These are phyloP conservation scores for Ligdia adustata DNA, from an alignment of 2,888 invertebrate genomes.

Conservation along the genomic window DNA sequence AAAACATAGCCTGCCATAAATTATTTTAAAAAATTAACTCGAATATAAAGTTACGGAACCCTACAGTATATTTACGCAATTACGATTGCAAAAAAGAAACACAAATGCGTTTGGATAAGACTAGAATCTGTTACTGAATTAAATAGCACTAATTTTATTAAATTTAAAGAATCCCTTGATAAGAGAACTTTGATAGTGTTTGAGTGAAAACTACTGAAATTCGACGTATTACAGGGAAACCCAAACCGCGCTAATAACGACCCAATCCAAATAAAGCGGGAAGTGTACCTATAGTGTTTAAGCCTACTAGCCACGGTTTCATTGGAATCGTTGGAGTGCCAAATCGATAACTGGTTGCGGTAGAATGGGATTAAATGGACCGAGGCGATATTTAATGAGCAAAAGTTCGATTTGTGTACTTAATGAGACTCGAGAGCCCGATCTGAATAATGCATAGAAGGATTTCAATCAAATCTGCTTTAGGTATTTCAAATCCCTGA, in stretches of 20 bases:
- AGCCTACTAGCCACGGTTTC: conserved; percentile 9
- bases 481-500: background rate
- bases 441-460: too few relatives aligned
- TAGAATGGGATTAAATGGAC: conserved; percentile 8
- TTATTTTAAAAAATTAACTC: too few relatives aligned
- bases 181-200: too few relatives aligned
- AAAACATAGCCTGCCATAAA: too few relatives aligned
- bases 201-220: too few relatives aligned
- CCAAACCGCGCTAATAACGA: conserved; percentile 30
- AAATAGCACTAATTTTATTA: too few relatives aligned
- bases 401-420: conserved; percentile 6
- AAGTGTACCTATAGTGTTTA: conserved; percentile 1
- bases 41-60: too few relatives aligned
- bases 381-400: conserved; percentile 9
- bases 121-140: too few relatives aligned
- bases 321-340: conserved; percentile 8
- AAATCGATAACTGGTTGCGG: conserved; percentile 13
- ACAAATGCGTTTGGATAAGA: too few relatives aligned
- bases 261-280: conserved; percentile 15
- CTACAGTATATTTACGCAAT: too few relatives aligned
- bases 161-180: too few relatives aligned
- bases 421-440: background rate
- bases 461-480: background rate
- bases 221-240: background rate
- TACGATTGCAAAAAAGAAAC: too few relatives aligned